Conservation (phyloP, 2,888 invertebrate genomes). For the Urechis unicinctus region DNA sequence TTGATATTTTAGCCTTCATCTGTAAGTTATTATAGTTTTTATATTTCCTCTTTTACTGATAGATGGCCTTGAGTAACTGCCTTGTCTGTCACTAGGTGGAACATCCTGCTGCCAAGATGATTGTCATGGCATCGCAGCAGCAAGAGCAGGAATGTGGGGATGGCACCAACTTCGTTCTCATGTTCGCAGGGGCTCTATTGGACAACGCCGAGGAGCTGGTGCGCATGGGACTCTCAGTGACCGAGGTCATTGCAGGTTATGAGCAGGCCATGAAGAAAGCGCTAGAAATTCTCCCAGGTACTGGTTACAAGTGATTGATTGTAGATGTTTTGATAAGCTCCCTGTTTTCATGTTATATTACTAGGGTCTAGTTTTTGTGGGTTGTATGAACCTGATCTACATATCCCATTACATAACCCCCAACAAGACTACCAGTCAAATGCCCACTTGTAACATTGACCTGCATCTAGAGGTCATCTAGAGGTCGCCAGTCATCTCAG, state of each 20-base stretch:
- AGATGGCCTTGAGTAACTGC: background rate
- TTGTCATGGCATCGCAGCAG: conserved; percentile 95
- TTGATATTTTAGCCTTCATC: background rate
- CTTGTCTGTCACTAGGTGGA: conserved; percentile 61
- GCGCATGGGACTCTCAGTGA: conserved; percentile 89
- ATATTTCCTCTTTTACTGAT: too few relatives aligned
- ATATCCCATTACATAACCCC: too few relatives aligned
- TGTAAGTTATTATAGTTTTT: too few relatives aligned
- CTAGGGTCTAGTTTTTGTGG: background rate
- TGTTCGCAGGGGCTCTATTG: conserved; percentile 85
- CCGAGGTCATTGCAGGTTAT: conserved; percentile 93
- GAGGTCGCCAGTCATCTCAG: too few relatives aligned
- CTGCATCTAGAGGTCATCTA: too few relatives aligned
- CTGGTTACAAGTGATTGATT: too few relatives aligned
- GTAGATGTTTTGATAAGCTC: conserved; percentile 16
- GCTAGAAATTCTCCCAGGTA: conserved; percentile 75
- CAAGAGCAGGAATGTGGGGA: conserved; percentile 98
- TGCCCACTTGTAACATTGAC: too few relatives aligned
- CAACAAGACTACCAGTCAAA: too few relatives aligned
- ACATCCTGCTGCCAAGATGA: conserved; percentile 95
- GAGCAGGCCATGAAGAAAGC: conserved; percentile 84
- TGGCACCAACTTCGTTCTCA: conserved; percentile 96
- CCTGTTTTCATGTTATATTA: too few relatives aligned
- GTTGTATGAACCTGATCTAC: too few relatives aligned
- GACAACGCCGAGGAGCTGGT: conserved; percentile 88